Evolutionary conservation across 2,797 vertebrate genomes (phyloP), one percentile per base, ranked within the genome.

Genomic region (Megaceryle alcyon): DNA sequence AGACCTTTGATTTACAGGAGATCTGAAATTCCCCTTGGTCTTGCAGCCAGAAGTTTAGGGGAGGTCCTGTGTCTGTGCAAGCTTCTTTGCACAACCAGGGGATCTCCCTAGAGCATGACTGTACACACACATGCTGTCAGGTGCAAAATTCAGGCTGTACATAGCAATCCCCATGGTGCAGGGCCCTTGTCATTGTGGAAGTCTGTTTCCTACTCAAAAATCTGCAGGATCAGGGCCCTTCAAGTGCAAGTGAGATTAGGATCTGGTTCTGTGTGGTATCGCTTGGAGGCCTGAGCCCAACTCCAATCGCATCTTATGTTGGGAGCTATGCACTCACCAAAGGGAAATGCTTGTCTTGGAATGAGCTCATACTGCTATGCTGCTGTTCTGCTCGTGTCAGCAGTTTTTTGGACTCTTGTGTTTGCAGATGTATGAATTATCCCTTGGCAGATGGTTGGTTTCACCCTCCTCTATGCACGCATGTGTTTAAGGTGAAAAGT

Each of bases 201-300:
- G 4, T 84, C 43, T 79, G 25, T 82, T 95, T 77, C 66, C 56
- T 49, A 64, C 56, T 43, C 35, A 44, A 66, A 20, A 25, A n/a
- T 25, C 22, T 46, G n/a, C 33, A 80, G 72, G 53, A 92, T 87
- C 29, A 54, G 33, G 23, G 57, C 88, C 78, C 71, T 82, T 85
- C 64, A 70, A 79, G 44, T 33, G 31, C 44, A 68, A 44, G 9
- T 17, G 20, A 94, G 93, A 96, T 96, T 93, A 94, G 68, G 53
- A 96, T 94, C 92, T 94, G 68, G 56, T 59, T 94, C 90, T 96
- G 92, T 94, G 90, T 95, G 91, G 95, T 96, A 94, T 96, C 1
- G 91, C 91, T 88, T 72, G 39, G 43, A 95, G 90, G 90, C 73
- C 59, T 66, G 57, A 84, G 68, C 92, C 92, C 90, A 94, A n/a